Conservation (phyloP, 2,888 invertebrate species). For the Metacarcinus magister region DNA sequence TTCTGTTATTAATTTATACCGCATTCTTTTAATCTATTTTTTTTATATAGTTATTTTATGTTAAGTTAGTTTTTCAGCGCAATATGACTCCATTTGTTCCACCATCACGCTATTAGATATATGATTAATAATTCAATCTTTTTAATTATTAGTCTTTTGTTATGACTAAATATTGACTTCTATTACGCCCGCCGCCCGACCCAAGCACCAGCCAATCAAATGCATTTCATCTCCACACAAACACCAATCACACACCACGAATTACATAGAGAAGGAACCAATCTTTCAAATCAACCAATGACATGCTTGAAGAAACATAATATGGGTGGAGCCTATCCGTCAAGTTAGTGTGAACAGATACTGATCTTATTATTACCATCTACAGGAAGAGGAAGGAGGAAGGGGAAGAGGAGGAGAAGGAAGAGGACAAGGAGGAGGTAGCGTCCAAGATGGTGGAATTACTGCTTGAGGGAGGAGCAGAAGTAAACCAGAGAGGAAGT, state of each 20-base stretch:
- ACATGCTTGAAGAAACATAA: neutral
- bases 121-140: too few relatives aligned
- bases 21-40: too few relatives aligned
- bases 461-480: constrained; percentile 71
- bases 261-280: neutral
- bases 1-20: too few relatives aligned
- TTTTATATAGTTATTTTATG: too few relatives aligned
- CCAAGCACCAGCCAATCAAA: too few relatives aligned
- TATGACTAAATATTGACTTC: too few relatives aligned
- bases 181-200: too few relatives aligned
- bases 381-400: neutral
- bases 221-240: neutral
- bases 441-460: constrained; percentile 62
- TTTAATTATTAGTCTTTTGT: too few relatives aligned
- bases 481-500: constrained; percentile 70
- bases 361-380: too few relatives aligned
- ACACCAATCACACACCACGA: neutral
- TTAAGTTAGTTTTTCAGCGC: too few relatives aligned
- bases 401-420: neutral
- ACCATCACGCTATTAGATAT: too few relatives aligned
- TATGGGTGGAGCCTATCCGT: neutral
- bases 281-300: neutral
- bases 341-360: neutral
- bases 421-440: constrained; percentile 42
- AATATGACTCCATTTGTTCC: too few relatives aligned